These are phyloP conservation scores for Rutpela maculata DNA, from an alignment of 2,888 invertebrate genomes.

Conservation along the genomic window DNA sequence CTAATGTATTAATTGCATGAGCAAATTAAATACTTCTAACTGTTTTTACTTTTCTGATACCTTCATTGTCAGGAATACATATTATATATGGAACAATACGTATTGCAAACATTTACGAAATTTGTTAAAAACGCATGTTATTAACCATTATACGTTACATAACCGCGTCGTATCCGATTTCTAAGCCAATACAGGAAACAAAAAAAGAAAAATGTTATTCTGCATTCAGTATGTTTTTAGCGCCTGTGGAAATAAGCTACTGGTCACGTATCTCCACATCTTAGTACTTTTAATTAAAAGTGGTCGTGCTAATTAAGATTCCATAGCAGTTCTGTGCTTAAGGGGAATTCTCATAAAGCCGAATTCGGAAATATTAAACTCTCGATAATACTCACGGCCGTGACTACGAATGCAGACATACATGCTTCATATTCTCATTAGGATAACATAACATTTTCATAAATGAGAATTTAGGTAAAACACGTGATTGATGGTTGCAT, in stretches of 20 bases:
- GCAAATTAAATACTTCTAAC: too few species aligned
- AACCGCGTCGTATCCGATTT: not conserved
- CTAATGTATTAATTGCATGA: too few species aligned
- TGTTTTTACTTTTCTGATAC: too few species aligned
- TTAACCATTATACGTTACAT: not conserved
- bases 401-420: not conserved
- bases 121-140: not conserved
- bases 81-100: not conserved
- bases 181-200: slow-evolving; percentile 4
- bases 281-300: slow-evolving; percentile 61
- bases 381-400: not conserved
- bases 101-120: not conserved
- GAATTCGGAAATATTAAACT: slow-evolving; percentile 31
- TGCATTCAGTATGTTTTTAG: slow-evolving; percentile 29
- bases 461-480: not conserved
- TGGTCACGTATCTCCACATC: slow-evolving; percentile 55
- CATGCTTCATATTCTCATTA: not conserved
- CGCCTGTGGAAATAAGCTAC: slow-evolving; percentile 43
- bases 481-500: not conserved
- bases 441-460: not conserved
- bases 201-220: slow-evolving; percentile 18
- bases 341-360: slow-evolving; percentile 37
- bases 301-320: slow-evolving; percentile 58
- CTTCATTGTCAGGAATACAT: too few species aligned
- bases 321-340: slow-evolving; percentile 48